Evolutionary conservation across 1,140 invertebrate genomes (phyloP).

Genomic region (Leptinotarsa lineolata): DNA sequence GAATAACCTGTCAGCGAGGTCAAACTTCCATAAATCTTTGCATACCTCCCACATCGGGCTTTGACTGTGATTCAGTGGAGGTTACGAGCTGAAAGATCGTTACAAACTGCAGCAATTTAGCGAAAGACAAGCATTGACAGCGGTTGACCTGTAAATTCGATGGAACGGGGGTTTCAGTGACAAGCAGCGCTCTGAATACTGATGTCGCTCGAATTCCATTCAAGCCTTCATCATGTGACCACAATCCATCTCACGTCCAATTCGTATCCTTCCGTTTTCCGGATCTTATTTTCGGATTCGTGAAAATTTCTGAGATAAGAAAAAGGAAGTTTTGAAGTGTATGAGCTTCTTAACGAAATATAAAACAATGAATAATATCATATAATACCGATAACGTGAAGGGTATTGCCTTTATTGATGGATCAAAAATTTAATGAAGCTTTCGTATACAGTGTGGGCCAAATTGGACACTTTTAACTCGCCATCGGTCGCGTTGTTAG

Average conservation of each 20-base stretch:
- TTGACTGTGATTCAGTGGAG: slow-evolving; percentile 20
- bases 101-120: slow-evolving; percentile 42
- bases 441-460: too few species aligned
- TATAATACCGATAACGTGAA: too few species aligned
- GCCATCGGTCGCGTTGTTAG: too few species aligned
- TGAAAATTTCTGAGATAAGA: neutral
- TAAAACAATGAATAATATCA: too few species aligned
- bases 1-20: slow-evolving; percentile 7
- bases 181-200: slow-evolving; percentile 44
- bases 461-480: too few species aligned
- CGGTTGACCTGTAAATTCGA: slow-evolving; percentile 43
- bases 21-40: slow-evolving; percentile 13
- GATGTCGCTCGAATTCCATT: slow-evolving; percentile 38
- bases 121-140: slow-evolving; percentile 44
- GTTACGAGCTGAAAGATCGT: slow-evolving; percentile 25
- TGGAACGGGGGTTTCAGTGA: slow-evolving; percentile 36
- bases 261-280: slow-evolving; percentile 36
- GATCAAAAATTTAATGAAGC: too few species aligned
- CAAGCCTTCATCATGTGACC: slow-evolving; percentile 38
- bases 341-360: too few species aligned
- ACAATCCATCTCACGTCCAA: slow-evolving; percentile 36
- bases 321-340: neutral
- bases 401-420: too few species aligned
- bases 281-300: neutral
- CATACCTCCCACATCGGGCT: neutral